Conservation (phyloP, 2,888 invertebrate species). For the Scrobipalpa costella region DNA sequence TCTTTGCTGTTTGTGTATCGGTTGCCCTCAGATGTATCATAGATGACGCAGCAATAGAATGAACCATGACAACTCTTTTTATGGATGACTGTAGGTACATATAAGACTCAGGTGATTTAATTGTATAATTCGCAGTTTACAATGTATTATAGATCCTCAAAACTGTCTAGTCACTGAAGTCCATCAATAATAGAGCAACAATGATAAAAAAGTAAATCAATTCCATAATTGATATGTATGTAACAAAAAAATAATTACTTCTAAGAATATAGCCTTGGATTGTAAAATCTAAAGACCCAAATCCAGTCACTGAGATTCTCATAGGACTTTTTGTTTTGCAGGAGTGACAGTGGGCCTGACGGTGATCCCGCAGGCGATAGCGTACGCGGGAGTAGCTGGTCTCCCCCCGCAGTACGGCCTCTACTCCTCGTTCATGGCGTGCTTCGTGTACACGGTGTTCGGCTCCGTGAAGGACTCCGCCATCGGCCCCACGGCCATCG, state of each 20-base stretch:
- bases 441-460: conserved; percentile 94
- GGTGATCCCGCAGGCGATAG: conserved; percentile 92
- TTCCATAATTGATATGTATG: no score
- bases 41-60: background rate
- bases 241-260: no score
- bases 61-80: background rate
- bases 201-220: no score
- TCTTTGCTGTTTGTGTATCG: background rate
- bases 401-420: conserved; percentile 90
- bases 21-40: no score
- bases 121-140: no score
- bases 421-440: conserved; percentile 96
- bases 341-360: conserved; percentile 87
- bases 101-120: no score
- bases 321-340: conserved; percentile 41
- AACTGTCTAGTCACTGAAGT: no score
- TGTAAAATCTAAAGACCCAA: no score
- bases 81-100: background rate
- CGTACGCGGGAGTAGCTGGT: conserved; percentile 90
- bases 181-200: no score
- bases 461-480: conserved; percentile 84
- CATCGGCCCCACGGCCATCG: conserved; percentile 89
- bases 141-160: background rate
- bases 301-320: background rate
- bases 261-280: no score